These are phyloP conservation scores for Mastacembelus armatus DNA, from an alignment of 2,797 vertebrate genomes.

Conservation along the genomic window DNA sequence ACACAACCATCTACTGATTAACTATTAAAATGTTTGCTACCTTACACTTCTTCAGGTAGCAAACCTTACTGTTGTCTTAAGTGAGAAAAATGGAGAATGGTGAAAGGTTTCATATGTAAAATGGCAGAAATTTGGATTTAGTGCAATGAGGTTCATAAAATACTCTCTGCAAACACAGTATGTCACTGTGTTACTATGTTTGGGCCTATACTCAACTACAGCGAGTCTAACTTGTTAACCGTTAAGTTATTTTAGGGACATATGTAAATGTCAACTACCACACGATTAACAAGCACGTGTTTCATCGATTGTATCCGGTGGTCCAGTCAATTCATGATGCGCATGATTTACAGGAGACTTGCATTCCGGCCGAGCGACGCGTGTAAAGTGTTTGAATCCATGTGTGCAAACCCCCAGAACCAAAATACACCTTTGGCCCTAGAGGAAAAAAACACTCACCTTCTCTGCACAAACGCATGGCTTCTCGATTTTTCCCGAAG, in stretches of 20 bases:
- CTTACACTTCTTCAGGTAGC: not conserved
- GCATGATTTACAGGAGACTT: constrained; percentile 49
- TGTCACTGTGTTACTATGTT: not conserved
- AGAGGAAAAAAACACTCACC: constrained; percentile 86
- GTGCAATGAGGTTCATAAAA: not conserved
- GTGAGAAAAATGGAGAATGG: not conserved
- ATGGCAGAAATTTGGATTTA: constrained; percentile 20
- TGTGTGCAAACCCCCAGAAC: constrained; percentile 68
- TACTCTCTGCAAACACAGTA: not conserved
- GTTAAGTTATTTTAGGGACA: constrained; percentile 51
- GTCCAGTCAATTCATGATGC: constrained; percentile 20
- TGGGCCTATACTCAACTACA: constrained; percentile 29
- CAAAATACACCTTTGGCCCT: constrained; percentile 79
- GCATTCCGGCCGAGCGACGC: constrained; percentile 38
- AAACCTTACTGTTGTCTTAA: not conserved
- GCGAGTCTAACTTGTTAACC: constrained; percentile 36
- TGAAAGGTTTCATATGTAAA: constrained; percentile 13
- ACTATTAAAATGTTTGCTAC: not conserved
- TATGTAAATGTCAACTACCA: constrained; percentile 47
- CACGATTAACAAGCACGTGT: constrained; percentile 35
- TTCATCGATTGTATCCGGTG: constrained; percentile 44
- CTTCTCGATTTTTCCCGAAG: constrained; percentile 96
- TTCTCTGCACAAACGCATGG: constrained; percentile 98
- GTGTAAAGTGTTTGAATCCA: constrained; percentile 60
- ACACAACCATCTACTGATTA: not conserved